A percentile compares a stretch with the other conserved stretches of the same genome.
Conservation (phyloP, 1,140 invertebrate genomes). For the Papilio dardanus region DNA sequence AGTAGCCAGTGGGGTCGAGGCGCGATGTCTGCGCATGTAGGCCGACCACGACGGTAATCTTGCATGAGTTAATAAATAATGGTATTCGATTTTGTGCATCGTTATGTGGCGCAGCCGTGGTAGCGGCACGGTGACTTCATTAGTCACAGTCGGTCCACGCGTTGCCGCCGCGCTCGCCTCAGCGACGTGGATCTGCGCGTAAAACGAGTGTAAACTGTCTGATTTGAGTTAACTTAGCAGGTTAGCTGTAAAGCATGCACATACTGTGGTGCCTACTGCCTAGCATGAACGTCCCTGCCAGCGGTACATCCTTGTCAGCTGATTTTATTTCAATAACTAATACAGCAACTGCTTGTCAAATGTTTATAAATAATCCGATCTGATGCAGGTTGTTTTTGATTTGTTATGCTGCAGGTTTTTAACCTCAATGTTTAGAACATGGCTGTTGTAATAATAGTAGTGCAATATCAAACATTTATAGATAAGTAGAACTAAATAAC, state of each 20-base stretch:
- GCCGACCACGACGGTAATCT: conserved; percentile 74
- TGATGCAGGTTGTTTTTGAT: conserved; percentile 20
- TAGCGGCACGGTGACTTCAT: conserved; percentile 50
- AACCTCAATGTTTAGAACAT: neutral
- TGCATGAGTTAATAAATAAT: conserved; percentile 77
- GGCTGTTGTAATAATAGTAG: neutral
- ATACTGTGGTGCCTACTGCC: conserved; percentile 60
- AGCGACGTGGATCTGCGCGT: conserved; percentile 44
- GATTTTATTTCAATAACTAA: conserved; percentile 69
- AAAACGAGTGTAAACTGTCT: conserved; percentile 58
- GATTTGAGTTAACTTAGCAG: conserved; percentile 69
- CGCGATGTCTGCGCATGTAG: conserved; percentile 75
- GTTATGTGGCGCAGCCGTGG: conserved; percentile 68
- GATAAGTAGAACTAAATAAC: neutral
- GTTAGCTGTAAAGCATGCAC: conserved; percentile 74
- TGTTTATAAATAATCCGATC: conserved; percentile 63
- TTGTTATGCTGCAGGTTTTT: conserved; percentile 42
- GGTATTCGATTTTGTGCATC: conserved; percentile 78
- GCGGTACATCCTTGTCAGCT: conserved; percentile 75
- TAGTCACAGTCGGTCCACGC: conserved; percentile 57
- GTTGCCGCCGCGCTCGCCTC: conserved; percentile 35
- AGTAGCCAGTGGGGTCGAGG: conserved; percentile 49
- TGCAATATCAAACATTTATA: too few species aligned
- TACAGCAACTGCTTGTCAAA: conserved; percentile 56
- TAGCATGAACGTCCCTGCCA: conserved; percentile 53